Conservation (phyloP, 2,888 invertebrate species). For the Pelosia muscerda region DNA sequence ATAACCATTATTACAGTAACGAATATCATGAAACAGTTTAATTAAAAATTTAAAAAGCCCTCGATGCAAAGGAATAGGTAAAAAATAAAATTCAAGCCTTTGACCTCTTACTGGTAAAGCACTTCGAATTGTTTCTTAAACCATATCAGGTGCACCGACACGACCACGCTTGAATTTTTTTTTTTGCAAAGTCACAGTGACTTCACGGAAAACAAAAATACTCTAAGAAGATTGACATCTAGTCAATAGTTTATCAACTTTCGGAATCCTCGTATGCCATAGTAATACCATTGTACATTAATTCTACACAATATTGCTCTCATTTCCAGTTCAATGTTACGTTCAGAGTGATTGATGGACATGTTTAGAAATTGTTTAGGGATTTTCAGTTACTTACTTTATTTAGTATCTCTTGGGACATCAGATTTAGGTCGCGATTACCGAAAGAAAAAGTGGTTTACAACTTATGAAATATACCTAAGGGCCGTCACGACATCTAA, state of each 20-base stretch:
- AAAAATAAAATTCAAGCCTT: no score
- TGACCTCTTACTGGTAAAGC: no score
- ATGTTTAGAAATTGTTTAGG: constrained; percentile 10
- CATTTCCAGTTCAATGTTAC: constrained; percentile 10
- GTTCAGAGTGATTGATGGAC: constrained; percentile 8
- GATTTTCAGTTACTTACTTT: constrained; percentile 13
- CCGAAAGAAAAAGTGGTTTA: constrained; percentile 1
- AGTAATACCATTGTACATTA: background rate
- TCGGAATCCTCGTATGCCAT: background rate
- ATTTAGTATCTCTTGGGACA: constrained; percentile 5
- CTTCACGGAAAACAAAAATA: background rate
- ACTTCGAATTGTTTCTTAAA: no score
- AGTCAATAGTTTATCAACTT: constrained; percentile 1
- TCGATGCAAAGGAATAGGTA: background rate
- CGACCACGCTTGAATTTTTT: no score
- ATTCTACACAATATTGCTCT: constrained; percentile 9
- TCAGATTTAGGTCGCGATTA: constrained; percentile 11
- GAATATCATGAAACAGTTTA: no score
- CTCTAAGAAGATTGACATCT: background rate
- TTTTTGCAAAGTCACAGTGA: no score
- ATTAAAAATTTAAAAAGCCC: no score
- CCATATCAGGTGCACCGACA: no score
- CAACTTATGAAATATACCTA: background rate
- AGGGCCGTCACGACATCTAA: background rate
- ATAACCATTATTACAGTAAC: no score